Evolutionary conservation across 1,140 invertebrate species (phyloP).

Genomic region (Micrasema longulum): DNA sequence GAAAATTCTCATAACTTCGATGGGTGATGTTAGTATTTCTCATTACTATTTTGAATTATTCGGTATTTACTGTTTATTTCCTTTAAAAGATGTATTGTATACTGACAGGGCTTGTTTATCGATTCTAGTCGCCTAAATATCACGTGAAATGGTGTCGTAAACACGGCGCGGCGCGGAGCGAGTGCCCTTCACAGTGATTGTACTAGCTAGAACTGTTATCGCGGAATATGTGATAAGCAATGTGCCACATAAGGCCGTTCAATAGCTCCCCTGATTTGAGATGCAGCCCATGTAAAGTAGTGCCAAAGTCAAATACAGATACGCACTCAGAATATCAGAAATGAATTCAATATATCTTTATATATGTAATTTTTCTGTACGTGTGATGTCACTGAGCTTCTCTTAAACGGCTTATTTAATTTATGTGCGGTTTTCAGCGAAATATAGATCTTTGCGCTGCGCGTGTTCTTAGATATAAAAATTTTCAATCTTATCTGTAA

Average conservation of each 20-base stretch:
- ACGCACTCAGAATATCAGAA: not conserved
- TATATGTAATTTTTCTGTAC: too few species aligned
- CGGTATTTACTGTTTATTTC: not conserved
- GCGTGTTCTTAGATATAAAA: too few species aligned
- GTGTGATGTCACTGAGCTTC: too few species aligned
- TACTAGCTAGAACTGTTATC: not conserved
- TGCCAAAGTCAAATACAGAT: constrained; percentile 23
- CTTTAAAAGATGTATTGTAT: not conserved
- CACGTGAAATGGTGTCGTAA: constrained; percentile 23
- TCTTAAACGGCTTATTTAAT: too few species aligned
- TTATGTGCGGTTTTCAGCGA: too few species aligned
- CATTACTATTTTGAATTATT: too few species aligned
- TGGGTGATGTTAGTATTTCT: too few species aligned
- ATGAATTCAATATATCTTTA: too few species aligned
- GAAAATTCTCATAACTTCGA: too few species aligned
- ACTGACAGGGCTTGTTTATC: not conserved
- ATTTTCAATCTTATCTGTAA: too few species aligned
- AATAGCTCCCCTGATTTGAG: constrained; percentile 5
- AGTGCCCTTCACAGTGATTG: not conserved
- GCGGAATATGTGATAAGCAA: constrained; percentile 30
- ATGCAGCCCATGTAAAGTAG: constrained; percentile 21
- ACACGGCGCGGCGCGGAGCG: not conserved
- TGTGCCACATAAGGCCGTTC: constrained; percentile 15
- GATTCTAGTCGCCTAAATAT: constrained; percentile 32
- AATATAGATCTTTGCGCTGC: too few species aligned